A percentile compares a stretch with the other conserved stretches of the same genome.
Conservation (phyloP, 2,113 vertebrate genomes). For the Platysteira castanea region DNA sequence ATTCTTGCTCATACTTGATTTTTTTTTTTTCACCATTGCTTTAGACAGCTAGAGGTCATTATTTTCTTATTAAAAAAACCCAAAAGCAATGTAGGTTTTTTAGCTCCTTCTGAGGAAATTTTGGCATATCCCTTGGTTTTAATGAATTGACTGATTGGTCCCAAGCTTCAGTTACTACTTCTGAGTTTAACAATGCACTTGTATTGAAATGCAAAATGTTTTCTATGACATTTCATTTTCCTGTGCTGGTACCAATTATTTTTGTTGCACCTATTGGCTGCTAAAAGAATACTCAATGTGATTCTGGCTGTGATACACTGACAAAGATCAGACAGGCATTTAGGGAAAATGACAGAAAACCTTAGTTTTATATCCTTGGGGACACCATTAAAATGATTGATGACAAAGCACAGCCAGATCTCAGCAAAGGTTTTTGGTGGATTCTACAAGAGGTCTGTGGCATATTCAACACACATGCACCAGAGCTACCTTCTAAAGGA, state of each 20-base stretch:
- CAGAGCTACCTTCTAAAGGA: background rate
- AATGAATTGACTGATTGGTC: background rate
- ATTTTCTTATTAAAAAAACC: background rate
- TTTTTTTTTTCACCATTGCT: background rate
- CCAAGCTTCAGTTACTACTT: background rate
- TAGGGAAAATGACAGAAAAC: background rate
- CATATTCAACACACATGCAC: background rate
- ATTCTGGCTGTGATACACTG: background rate
- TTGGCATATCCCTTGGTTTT: background rate
- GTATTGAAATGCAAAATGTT: background rate
- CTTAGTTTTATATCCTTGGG: background rate
- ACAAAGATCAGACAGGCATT: background rate
- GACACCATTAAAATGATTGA: background rate
- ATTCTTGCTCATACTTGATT: background rate
- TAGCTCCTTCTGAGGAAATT: background rate
- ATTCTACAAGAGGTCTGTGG: background rate
- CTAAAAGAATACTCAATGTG: background rate
- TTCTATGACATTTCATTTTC: background rate
- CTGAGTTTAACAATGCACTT: background rate
- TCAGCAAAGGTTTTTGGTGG: background rate
- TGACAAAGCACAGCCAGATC: background rate
- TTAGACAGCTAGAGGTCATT: background rate
- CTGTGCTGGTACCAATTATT: background rate
- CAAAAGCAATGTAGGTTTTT: background rate
- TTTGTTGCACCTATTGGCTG: background rate